phyloP scores from a whole-genome alignment of 2,888 invertebrate genomes.

The Caprella mutica region DNA sequence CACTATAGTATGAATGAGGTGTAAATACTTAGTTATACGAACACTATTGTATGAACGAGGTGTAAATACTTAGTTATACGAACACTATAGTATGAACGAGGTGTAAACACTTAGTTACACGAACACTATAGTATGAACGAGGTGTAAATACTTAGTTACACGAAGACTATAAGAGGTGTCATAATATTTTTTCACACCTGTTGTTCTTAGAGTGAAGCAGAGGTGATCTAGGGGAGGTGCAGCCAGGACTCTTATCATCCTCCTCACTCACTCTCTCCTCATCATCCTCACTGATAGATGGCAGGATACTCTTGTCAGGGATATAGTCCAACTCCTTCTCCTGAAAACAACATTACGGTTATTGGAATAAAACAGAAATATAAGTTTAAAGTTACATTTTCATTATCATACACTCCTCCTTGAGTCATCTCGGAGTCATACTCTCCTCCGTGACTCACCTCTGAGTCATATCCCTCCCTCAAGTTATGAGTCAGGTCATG shows the following conservation, averaged over 20 bases:
- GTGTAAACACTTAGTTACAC: no score
- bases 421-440: not conserved
- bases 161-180: no score
- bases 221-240: constrained; percentile 34
- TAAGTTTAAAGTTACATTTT: not conserved
- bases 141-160: no score
- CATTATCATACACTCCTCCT: not conserved
- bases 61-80: no score
- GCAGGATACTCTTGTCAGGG: constrained; percentile 57
- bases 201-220: not conserved
- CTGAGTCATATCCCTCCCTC: constrained; percentile 81
- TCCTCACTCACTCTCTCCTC: constrained; percentile 70
- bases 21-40: no score
- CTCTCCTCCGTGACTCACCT: constrained; percentile 44
- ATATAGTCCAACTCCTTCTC: constrained; percentile 51
- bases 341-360: constrained; percentile 25
- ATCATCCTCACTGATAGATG: constrained; percentile 91
- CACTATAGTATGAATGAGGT: no score
- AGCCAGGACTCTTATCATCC: constrained; percentile 36
- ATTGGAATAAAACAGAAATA: not conserved
- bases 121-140: no score
- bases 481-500: constrained; percentile 91
- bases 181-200: not conserved
- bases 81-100: no score
- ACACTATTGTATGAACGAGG: no score